Percentiles rank a stretch among this genome's conserved stretches.
Conservation (phyloP, 2,888 invertebrate genomes). For the Oligia latruncula region DNA sequence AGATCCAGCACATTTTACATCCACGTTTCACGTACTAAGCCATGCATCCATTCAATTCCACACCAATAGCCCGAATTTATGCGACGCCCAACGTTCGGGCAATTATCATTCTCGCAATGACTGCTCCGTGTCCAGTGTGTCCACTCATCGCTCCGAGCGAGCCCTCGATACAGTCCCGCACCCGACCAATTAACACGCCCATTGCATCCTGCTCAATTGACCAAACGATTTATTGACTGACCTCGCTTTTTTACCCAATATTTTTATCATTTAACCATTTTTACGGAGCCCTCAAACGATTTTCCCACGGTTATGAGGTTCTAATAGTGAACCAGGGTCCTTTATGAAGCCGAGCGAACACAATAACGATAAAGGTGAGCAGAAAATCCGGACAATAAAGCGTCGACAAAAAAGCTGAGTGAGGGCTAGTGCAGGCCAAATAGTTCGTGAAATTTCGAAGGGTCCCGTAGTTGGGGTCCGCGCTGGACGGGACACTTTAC, state of each 20-base stretch:
- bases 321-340: conserved; percentile 87
- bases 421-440: conserved; percentile 88
- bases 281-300: conserved; percentile 63
- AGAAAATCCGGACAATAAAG: conserved; percentile 90
- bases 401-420: conserved; percentile 87
- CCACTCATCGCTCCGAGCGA: conserved; percentile 76
- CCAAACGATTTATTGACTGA: conserved; percentile 83
- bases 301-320: conserved; percentile 90
- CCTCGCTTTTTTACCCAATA: conserved; percentile 68
- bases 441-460: conserved; percentile 90
- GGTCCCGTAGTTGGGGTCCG: conserved; percentile 79
- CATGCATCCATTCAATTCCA: conserved; percentile 83
- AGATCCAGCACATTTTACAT: conserved; percentile 62
- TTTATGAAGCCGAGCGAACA: conserved; percentile 89
- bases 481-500: conserved; percentile 87
- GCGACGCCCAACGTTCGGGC: conserved; percentile 77
- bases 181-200: conserved; percentile 87
- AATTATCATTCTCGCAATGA: conserved; percentile 88
- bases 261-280: conserved; percentile 66
- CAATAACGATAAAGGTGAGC: conserved; percentile 90
- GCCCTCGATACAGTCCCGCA: conserved; percentile 73
- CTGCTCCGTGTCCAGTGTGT: conserved; percentile 84
- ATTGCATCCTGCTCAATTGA: conserved; percentile 85
- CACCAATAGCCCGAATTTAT: conserved; percentile 82
- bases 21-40: conserved; percentile 67